phyloP scores from a whole-genome alignment of 1,140 invertebrate genomes.

The Maniola jurtina region DNA sequence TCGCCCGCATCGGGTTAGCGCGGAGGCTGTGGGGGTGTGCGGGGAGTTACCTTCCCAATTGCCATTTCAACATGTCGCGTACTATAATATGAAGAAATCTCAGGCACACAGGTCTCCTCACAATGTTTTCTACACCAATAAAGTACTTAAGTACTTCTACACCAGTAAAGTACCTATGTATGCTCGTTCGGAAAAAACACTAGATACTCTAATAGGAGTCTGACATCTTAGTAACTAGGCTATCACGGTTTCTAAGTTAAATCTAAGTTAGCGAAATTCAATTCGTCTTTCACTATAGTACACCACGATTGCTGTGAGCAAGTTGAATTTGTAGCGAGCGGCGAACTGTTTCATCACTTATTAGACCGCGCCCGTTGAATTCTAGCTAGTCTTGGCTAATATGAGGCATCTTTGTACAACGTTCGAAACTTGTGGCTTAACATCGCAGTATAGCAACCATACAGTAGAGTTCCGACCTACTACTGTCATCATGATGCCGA shows the following conservation, averaged over 20 bases:
- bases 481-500: too few species aligned
- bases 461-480: background rate
- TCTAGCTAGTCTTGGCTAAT: constrained; percentile 64
- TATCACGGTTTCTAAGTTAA: background rate
- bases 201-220: background rate
- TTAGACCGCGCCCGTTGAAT: constrained; percentile 54
- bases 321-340: constrained; percentile 56
- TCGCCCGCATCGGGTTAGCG: too few species aligned
- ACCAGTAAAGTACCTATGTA: too few species aligned
- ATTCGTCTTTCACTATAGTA: background rate
- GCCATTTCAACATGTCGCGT: too few species aligned
- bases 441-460: background rate
- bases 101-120: too few species aligned
- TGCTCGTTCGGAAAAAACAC: too few species aligned
- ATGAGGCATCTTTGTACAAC: constrained; percentile 46
- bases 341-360: constrained; percentile 52
- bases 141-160: too few species aligned
- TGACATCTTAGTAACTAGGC: background rate
- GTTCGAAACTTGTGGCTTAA: constrained; percentile 32
- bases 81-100: too few species aligned
- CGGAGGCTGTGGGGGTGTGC: too few species aligned
- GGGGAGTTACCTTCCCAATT: too few species aligned
- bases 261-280: background rate
- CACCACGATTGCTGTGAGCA: constrained; percentile 35
- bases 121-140: too few species aligned